A percentile compares a stretch with the other conserved stretches of the same genome.
Evolutionary conservation across 2,888 invertebrate genomes (phyloP).

Genomic region (Andricus quercusramuli): DNA sequence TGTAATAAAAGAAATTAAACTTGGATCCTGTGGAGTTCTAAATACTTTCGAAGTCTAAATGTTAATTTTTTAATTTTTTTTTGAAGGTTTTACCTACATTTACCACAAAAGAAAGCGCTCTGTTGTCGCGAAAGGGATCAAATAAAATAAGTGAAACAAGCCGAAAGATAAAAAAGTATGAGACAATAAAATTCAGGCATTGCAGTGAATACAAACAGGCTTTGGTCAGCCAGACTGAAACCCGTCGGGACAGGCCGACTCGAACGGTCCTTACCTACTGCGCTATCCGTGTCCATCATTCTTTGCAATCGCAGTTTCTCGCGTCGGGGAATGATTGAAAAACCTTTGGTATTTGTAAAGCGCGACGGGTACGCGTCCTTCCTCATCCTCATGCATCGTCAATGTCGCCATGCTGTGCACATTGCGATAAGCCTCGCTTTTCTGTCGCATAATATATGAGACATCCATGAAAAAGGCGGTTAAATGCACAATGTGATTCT

Average conservation of each 20-base stretch:
- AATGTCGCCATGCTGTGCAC: slow-evolving; percentile 16
- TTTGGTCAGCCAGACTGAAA: slow-evolving; percentile 30
- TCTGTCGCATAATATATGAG: neutral
- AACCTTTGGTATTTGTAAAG: slow-evolving; percentile 25
- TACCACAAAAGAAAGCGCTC: no score
- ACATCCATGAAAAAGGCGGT: slow-evolving; percentile 2
- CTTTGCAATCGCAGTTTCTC: slow-evolving; percentile 28
- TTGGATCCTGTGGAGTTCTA: no score
- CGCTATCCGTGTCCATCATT: neutral
- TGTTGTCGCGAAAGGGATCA: neutral
- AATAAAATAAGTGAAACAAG: neutral
- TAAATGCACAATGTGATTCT: neutral
- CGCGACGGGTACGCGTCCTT: slow-evolving; percentile 31
- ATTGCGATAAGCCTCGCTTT: neutral
- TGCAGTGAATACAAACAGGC: slow-evolving; percentile 26
- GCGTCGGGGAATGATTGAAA: slow-evolving; percentile 35
- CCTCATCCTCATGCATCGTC: slow-evolving; percentile 9
- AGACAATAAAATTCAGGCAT: neutral
- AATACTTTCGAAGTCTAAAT: no score
- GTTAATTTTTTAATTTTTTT: no score
- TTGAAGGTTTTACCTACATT: no score
- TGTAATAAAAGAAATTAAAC: no score
- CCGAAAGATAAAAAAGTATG: neutral
- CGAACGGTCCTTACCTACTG: slow-evolving; percentile 23
- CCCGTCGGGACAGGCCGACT: slow-evolving; percentile 9